Evolutionary conservation across 2,888 invertebrate genomes (phyloP), one percentile per base, ranked within the genome.

Genomic region (Protophormia terraenovae): DNA sequence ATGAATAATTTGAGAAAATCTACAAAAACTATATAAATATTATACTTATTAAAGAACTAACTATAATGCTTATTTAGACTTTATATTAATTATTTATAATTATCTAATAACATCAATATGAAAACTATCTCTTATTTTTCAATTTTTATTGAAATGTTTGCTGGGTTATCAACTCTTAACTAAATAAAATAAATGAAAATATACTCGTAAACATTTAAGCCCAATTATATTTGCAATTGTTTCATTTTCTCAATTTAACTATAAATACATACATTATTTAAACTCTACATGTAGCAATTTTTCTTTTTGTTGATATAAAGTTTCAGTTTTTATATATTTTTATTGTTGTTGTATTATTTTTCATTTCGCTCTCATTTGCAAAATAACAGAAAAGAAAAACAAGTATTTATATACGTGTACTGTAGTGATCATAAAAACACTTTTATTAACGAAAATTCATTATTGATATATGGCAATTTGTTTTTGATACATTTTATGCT

Each of bases 201-300:
- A 47, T 67, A 14, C n/a, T 50, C 24, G n/a, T 38, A 53, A 27
- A 29, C 29, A 58, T 55, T 72, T 73, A 62, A 73, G 22, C 73
- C 7, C 62, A 60, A 38, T 50, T 75, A 38, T 75, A 32, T 50
- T 75, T 64, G 35, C 64, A 1, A 16, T 75, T 75, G 50, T 75
- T 50, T 32, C 45, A 55, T 55, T 55, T 58, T 72, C 71, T 27
- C 38, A 29, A 60, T 60, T 73, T 60, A 60, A 29, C 19, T 45
- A 22, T n/a, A n/a, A n/a, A n/a, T 5, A 16, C 45, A 47, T 47
- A 60, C 19, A 73, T 32, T 29, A 60, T 60, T 41, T n/a, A 60
- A 60, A 73, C 14, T 22, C 22, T 73, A 47, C n/a, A 16, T 45
- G 14, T 32, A 22, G 72, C 73, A 62, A 24, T 50, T 47, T 64